Conservation (phyloP, 1,140 invertebrate genomes). For the Zaprionus davidi region DNA sequence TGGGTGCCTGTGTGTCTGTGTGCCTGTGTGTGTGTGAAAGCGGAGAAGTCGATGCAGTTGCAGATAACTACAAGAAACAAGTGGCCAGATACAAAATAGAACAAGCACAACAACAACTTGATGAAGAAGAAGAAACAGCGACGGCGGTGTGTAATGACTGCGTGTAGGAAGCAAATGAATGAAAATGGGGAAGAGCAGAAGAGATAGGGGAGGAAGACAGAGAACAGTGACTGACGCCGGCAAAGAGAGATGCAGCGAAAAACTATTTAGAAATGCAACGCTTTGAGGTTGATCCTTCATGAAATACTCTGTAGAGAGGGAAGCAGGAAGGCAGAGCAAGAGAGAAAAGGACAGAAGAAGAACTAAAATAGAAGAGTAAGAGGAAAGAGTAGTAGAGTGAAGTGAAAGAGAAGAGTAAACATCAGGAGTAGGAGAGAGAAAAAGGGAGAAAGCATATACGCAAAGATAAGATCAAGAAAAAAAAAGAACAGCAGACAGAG, state of each 20-base stretch:
- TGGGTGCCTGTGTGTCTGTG: neutral
- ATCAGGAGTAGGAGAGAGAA: too few species aligned
- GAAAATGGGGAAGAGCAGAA: neutral
- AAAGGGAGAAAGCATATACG: too few species aligned
- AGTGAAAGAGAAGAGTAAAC: neutral
- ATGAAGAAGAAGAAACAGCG: conserved; percentile 25
- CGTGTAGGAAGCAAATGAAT: conserved; percentile 39
- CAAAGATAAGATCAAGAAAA: too few species aligned
- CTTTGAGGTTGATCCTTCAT: neutral
- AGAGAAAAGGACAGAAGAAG: neutral
- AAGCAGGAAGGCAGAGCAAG: neutral
- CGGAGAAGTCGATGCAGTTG: conserved; percentile 44
- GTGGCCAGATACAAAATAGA: conserved; percentile 80
- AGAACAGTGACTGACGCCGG: conserved; percentile 21
- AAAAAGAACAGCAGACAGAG: too few species aligned
- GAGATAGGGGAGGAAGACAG: neutral
- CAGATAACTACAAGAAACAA: conserved; percentile 68
- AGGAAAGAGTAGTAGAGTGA: neutral
- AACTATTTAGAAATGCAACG: neutral
- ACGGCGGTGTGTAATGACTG: conserved; percentile 53
- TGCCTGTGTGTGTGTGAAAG: conserved; percentile 50
- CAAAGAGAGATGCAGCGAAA: conserved; percentile 8
- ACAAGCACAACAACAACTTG: conserved; percentile 39
- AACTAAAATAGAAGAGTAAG: neutral
- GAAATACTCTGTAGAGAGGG: conserved; percentile 5